Base-by-base conservation (phyloP, 2,888 invertebrate species). In the Ametastegia equiseti region DNA sequence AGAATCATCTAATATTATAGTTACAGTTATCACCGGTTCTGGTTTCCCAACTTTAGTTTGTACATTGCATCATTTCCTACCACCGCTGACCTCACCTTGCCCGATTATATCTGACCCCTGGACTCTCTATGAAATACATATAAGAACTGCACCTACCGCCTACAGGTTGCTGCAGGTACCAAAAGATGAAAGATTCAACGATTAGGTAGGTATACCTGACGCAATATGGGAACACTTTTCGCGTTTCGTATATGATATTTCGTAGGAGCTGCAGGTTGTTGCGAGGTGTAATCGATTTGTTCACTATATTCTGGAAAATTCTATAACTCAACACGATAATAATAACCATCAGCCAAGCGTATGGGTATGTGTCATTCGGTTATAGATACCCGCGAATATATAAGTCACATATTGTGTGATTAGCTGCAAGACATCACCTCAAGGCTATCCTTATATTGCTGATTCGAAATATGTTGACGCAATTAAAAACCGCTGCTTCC, bases 11-110 rank as follows among this genome's bases (percentile, higher is more conserved):
- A 54, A 36, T 54, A 75, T 50, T 36, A 27, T 50, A 45, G 33
- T 54, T 75, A 75, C 75, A 54, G 75, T 75, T 75, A 75, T 33
- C 54, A 23, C 13, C 54, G 54, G 75, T 75, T 75, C 75, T 75
- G 23, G 54, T 54, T 75, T 75, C 19, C 13, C 50, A 54, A 54
- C 42, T 15, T 33, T n/a, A n/a, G n/a, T n/a, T 50, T 75, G 45
- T 19, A 75, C 19, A 36, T 75, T 75, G 75, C 75, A 75, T 75
- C 75, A 75, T 75, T 75, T 75, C 50, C 11, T 45, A 36, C 50
- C 50, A 54, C 54, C 54, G 19, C 54, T 54, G 75, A 75, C 54
- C 75, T 54, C 75, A 75, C 75, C 75, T 75, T 75, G 54, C 75
- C 19, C 19, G 75, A 36, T 19, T 75, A 19, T 36, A 75, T 75